Base-by-base conservation (phyloP, 2,888 invertebrate genomes). In the Girardia tigrina region DNA sequence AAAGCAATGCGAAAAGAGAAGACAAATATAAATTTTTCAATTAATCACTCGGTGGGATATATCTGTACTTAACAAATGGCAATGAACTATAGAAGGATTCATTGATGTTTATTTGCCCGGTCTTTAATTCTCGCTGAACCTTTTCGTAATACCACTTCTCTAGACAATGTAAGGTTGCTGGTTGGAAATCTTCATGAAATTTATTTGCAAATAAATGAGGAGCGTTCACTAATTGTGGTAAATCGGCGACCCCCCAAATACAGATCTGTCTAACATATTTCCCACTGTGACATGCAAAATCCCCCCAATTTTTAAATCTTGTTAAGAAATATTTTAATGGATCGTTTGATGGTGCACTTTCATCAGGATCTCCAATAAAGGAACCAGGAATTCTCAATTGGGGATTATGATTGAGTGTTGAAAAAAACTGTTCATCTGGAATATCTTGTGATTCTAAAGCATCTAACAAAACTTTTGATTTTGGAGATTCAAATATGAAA, bases 161-260 rank as follows among this genome's bases (percentile, higher is more conserved):
- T 79, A 83, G 76, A 76, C 83, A 83, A 71, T 81, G 79, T 6
- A 79, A 79, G 0, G 82, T 79, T 27, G 79, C 78, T 0, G 79
- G 81, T 42, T 82, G 78, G 74, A 78, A 80, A 70, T 81, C 77
- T 26, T 79, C 29, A 75, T 82, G 79, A 70, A 83, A 80, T 77
- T 83, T 83, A 78, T 83, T 84, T 28, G 80, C 81, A 75, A 84
- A 82, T n/a, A 84, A 75, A 70, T 83, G 81, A 4, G 79, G 78
- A 28, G 81, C 74, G 0, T 73, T 74, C 0, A 79, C 75, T 6
- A 83, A 75, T 4, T 79, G 28, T 4, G 80, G 80, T 20, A 83
- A 78, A 75, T 84, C 84, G 14, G 80, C 80, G 0, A 81, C 78
- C 1, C 82, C 82, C 73, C 81, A 81, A 2, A 83, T 79, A 77